Evolutionary conservation across 2,113 vertebrate species (phyloP), one percentile per base, ranked within the genome.

Genomic region (Polypterus senegalus): DNA sequence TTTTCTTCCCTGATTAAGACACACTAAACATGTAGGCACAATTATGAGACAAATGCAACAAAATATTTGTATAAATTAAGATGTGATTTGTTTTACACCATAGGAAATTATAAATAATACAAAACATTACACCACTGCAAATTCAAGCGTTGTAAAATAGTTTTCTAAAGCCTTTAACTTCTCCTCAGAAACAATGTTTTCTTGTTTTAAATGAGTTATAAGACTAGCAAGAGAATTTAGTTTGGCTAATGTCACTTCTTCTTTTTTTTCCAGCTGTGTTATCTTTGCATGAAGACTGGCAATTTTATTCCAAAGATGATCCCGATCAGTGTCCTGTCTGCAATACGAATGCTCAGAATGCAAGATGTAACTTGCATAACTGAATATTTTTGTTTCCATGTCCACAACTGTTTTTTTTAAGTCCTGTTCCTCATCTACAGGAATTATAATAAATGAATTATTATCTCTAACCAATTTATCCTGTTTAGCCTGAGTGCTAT

Each of bases 331-430:
- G 66, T 89, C 74, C 75, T 83, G 79, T 58, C 76, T 83, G 64
- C 84, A 90, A 71, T 92, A 91, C 0, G 89, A 93, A 75, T 93
- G 88, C 60, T 92, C 90, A 43, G 66, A 79, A 59, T 88, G 72
- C 8, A 86, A 71, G 54, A 82, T 60, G 64, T 83, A 76, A 60
- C 71, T 73, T 54, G 67, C 61, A 9, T 59, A 48, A 70, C 3
- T 62, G 7, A 48, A 62, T 64, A 51, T 70, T 57, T 54, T 47
- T 68, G 63, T 71, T 73, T 45, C 7, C 27, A 27, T 27, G 27
- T 27, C 27, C 27, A 27, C 27, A 27, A 27, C 27, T 27, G 27
- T 27, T 27, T 27, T 27, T 27, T 27, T 27, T 27, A 27, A 27
- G 27, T 27, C 27, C 27, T 27, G 27, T 27, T 27, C 27, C 27